Percentiles rank a stretch among this genome's conserved stretches.
Evolutionary conservation across 2,113 vertebrate genomes (phyloP).

Genomic region (Python bivittatus): DNA sequence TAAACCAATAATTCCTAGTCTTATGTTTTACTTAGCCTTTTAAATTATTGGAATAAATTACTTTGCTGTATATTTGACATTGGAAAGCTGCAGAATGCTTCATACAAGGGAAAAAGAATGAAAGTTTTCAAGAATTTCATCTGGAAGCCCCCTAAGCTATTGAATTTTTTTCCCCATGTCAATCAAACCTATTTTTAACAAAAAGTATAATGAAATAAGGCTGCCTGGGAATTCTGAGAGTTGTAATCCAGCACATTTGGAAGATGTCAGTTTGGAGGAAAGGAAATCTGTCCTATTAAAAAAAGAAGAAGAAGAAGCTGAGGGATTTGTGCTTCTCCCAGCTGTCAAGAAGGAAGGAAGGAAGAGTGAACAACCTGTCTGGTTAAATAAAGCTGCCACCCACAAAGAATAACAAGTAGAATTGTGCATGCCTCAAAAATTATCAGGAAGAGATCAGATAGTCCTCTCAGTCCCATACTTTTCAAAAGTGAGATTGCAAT

Average conservation of each 20-base stretch:
- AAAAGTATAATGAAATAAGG: neutral
- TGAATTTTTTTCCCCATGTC: neutral
- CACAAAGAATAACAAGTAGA: conserved; percentile 46
- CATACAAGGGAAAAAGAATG: neutral
- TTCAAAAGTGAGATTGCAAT: conserved; percentile 35
- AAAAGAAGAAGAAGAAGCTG: neutral
- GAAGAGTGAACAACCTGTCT: neutral
- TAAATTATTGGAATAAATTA: neutral
- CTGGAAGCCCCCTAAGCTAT: neutral
- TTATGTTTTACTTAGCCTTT: neutral
- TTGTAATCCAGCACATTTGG: neutral
- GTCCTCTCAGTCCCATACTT: conserved; percentile 41
- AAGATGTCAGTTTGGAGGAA: neutral
- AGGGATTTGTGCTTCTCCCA: conserved; percentile 23
- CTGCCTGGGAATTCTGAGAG: neutral
- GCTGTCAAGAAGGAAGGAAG: neutral
- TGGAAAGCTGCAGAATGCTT: neutral
- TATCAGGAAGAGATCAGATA: neutral
- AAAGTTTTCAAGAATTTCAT: neutral
- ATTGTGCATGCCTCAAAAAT: conserved; percentile 53
- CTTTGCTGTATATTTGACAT: neutral
- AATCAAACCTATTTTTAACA: neutral
- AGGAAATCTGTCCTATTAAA: conserved; percentile 41
- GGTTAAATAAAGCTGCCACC: conserved; percentile 30
- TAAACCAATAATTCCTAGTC: neutral